Base-by-base conservation (phyloP, 2,797 vertebrate species). In the Gymnoscopelus microlampas region DNA sequence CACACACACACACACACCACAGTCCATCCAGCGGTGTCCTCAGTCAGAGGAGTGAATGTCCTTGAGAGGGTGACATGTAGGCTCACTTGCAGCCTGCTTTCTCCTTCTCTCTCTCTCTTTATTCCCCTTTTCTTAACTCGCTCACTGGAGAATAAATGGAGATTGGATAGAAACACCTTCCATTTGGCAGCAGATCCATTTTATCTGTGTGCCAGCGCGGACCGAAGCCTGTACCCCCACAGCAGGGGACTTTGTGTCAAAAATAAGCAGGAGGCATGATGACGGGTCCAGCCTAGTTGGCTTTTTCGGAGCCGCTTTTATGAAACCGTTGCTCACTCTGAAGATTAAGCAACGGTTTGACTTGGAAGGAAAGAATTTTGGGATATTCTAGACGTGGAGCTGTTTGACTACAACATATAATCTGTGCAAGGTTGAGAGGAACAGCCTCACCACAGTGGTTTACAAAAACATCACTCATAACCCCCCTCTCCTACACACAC, bases 341-440 rank as follows among this genome's bases (percentile, higher is more conserved):
- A 76, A 56, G 77, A 81, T 82, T 78, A 80, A 77, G 70, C 63
- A 32, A 67, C 50, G 69, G 83, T 89, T 88, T 89, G 68, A 74
- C 61, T 80, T 79, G 83, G 85, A 91, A 85, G 69, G 79, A 90
- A 85, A 44, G 39, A 44, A 44, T 44, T 85, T 72, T 19, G 61
- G 70, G 73, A 87, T 77, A 85, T 86, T 85, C 67, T 39, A 84
- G 53, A 87, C 6, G 4, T 60, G 49, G 74, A 84, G 84, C 78
- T 15, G 71, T 86, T 85, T 74, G 71, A 83, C 87, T 78, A 57
- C 39, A 90, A 87, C 85, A 80, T 84, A 84, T 87, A 87, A 90
- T 91, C 82, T 79, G 65, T 60, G 70, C 11, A 73, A 72, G 61
- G 77, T 87, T 91, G 80, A 82, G 69, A 71, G 56, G 66, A 82